Percentiles rank a stretch among this genome's conserved stretches.
Evolutionary conservation across 2,113 vertebrate species (phyloP).

Genomic region (Phalacrocorax brasilianus): DNA sequence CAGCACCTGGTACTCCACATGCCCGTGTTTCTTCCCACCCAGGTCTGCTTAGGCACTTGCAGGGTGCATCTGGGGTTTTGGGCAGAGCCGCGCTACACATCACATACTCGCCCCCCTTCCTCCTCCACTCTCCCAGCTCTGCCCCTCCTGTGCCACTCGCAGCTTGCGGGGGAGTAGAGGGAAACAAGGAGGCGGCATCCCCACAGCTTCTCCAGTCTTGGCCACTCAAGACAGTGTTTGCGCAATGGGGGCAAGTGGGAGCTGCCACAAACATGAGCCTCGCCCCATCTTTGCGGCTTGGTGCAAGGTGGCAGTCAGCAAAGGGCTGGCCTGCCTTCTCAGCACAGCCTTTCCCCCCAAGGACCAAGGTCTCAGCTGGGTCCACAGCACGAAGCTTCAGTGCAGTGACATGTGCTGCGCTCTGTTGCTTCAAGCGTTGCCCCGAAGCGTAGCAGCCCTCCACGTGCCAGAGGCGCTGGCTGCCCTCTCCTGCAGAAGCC

Average conservation of each 20-base stretch:
- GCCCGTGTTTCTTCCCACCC: neutral
- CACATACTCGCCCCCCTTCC: rapidly evolving
- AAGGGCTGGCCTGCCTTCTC: neutral
- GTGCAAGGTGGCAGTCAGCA: neutral
- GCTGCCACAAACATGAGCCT: rapidly evolving
- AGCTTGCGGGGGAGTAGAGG: rapidly evolving
- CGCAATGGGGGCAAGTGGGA: neutral
- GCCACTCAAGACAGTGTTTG: neutral
- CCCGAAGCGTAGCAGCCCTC: neutral
- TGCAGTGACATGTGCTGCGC: neutral
- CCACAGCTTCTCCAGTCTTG: rapidly evolving
- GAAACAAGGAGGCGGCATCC: rapidly evolving
- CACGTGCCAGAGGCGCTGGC: neutral
- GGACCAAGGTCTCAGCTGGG: neutral
- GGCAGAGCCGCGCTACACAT: neutral
- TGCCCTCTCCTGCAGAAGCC: neutral
- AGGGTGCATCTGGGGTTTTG: too few species aligned
- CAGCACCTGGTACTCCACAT: neutral
- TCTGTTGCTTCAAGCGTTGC: neutral
- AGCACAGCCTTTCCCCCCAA: neutral
- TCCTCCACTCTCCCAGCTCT: neutral
- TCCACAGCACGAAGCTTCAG: neutral
- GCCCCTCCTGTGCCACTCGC: neutral
- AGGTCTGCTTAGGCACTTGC: neutral
- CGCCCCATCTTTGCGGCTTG: neutral